Conservation (phyloP, 2,888 invertebrate species). For the Rhagium mordax region DNA sequence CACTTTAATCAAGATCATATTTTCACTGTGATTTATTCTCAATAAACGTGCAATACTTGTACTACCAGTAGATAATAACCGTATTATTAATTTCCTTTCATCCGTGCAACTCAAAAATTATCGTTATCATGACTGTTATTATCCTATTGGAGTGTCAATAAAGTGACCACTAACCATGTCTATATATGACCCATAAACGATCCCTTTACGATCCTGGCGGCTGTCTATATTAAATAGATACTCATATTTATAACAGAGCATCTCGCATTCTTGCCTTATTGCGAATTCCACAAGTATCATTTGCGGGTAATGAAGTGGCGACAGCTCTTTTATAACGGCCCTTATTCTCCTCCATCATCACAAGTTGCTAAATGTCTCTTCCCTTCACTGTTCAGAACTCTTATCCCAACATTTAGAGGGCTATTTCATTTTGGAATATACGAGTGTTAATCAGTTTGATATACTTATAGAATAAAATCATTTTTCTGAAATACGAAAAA, state of each 20-base stretch:
- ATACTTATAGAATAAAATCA: too few species aligned
- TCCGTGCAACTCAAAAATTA: neutral
- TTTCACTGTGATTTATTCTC: neutral
- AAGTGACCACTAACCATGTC: slow-evolving; percentile 51
- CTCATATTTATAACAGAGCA: slow-evolving; percentile 67
- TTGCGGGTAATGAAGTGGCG: slow-evolving; percentile 67
- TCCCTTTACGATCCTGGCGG: slow-evolving; percentile 49
- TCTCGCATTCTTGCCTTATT: slow-evolving; percentile 70
- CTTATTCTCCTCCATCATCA: slow-evolving; percentile 33
- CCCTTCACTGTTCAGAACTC: neutral
- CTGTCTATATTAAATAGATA: slow-evolving; percentile 68
- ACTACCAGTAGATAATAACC: neutral
- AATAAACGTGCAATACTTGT: neutral
- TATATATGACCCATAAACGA: slow-evolving; percentile 59
- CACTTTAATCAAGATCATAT: neutral
- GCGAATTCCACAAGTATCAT: slow-evolving; percentile 71
- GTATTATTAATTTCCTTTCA: neutral
- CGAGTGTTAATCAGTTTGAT: neutral
- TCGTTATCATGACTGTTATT: neutral
- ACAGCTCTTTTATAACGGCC: slow-evolving; percentile 57
- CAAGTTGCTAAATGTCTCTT: slow-evolving; percentile 36
- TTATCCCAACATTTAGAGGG: neutral
- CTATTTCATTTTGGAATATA: neutral
- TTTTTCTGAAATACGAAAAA: too few species aligned
- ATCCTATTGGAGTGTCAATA: slow-evolving; percentile 43